Evolutionary conservation across 2,113 vertebrate genomes (phyloP).

Genomic region (Parotia lawesii): DNA sequence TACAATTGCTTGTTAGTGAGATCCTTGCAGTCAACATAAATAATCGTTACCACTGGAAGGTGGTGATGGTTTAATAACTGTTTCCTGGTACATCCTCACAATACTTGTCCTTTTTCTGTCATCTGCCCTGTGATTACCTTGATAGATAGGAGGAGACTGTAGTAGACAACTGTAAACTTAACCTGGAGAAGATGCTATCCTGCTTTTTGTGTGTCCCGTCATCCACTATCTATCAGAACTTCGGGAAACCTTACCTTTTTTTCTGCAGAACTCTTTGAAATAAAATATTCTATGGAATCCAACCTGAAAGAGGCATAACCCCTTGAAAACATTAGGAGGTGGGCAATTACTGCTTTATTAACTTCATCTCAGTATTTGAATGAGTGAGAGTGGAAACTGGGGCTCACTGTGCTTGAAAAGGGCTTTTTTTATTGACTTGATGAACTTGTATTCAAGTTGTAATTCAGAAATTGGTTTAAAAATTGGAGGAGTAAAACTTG

Average conservation of each 20-base stretch:
- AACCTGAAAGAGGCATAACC: neutral
- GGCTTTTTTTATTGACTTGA: neutral
- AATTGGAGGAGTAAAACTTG: neutral
- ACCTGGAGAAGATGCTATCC: neutral
- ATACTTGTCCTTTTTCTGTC: neutral
- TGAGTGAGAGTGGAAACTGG: neutral
- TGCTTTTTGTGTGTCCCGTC: neutral
- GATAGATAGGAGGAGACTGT: neutral
- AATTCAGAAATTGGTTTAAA: neutral
- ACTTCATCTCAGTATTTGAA: neutral
- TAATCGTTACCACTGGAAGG: neutral
- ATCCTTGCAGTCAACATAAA: neutral
- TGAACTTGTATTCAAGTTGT: neutral
- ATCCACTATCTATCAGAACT: neutral
- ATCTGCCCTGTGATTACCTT: neutral
- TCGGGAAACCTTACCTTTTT: neutral
- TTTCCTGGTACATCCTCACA: neutral
- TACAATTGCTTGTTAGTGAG: neutral
- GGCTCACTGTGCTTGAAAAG: neutral
- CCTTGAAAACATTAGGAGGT: neutral
- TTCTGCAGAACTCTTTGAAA: neutral
- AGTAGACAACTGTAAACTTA: neutral
- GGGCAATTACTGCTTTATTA: neutral
- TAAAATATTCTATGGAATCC: neutral
- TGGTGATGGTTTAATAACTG: neutral